Evolutionary conservation across 1,140 invertebrate genomes (phyloP).

Genomic region (Micrasema minimum): DNA sequence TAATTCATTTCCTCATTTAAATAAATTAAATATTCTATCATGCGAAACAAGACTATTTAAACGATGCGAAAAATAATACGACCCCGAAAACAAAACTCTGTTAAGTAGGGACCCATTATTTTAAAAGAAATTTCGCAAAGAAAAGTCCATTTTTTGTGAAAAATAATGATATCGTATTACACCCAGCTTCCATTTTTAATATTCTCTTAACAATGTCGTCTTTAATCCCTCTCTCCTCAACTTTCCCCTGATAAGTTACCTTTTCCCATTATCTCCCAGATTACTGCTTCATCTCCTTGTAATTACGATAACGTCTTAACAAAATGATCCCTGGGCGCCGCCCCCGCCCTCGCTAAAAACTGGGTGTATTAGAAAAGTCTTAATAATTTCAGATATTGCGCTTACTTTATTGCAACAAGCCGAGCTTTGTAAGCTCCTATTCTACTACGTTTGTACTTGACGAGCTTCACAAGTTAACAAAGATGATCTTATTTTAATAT

Average conservation of each 20-base stretch:
- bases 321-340: slow-evolving; percentile 6
- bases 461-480: no score
- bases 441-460: no score
- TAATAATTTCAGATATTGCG: slow-evolving; percentile 27
- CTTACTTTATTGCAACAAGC: slow-evolving; percentile 45
- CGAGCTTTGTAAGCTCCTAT: slow-evolving; percentile 42
- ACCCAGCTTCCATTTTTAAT: not conserved
- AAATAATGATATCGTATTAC: slow-evolving; percentile 1
- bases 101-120: no score
- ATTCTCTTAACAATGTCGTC: not conserved
- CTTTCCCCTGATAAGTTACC: slow-evolving; percentile 13
- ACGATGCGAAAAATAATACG: no score
- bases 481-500: no score
- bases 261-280: slow-evolving; percentile 35
- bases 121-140: not conserved
- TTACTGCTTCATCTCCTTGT: slow-evolving; percentile 39
- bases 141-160: not conserved
- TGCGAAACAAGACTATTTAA: no score
- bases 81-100: no score
- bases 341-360: slow-evolving; percentile 23
- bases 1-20: no score
- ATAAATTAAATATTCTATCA: no score
- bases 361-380: slow-evolving; percentile 36
- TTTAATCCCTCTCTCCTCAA: not conserved
- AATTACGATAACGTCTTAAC: slow-evolving; percentile 39